A percentile compares a stretch with the other conserved stretches of the same genome.
These are phyloP conservation scores for Cantharis nigra DNA, from an alignment of 2,888 invertebrate species.

Conservation along the genomic window DNA sequence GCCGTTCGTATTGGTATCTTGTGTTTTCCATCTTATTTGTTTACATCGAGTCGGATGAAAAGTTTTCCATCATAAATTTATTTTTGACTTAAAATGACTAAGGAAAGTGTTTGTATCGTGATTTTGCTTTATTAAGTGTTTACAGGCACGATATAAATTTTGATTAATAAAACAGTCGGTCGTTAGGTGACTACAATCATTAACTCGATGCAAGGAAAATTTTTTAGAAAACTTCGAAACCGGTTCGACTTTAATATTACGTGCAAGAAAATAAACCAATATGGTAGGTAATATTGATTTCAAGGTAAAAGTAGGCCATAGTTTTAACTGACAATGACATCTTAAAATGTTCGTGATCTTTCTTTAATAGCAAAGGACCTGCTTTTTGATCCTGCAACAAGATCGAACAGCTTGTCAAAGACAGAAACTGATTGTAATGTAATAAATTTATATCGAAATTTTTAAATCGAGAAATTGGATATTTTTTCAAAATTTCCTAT, in stretches of 20 bases:
- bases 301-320: not conserved
- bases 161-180: not conserved
- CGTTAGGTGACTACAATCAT: not conserved
- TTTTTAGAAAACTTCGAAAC: not conserved
- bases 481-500: not conserved
- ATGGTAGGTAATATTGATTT: not conserved
- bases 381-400: not conserved
- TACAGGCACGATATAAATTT: not conserved
- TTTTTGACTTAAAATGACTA: not conserved
- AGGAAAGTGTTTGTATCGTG: not conserved
- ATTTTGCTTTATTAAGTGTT: not conserved
- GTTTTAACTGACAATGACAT: not conserved
- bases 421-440: not conserved
- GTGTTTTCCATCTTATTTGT: not conserved
- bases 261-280: not conserved
- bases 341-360: not conserved
- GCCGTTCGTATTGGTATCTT: not conserved
- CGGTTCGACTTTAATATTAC: not conserved
- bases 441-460: not conserved
- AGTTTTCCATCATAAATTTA: not conserved
- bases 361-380: not conserved
- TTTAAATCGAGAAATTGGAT: not conserved
- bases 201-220: not conserved
- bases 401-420: not conserved
- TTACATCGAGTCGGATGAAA: not conserved